Percentiles rank a stretch among this genome's conserved stretches.
Evolutionary conservation across 2,113 vertebrate genomes (phyloP).

Genomic region (Turdus rufiventris): DNA sequence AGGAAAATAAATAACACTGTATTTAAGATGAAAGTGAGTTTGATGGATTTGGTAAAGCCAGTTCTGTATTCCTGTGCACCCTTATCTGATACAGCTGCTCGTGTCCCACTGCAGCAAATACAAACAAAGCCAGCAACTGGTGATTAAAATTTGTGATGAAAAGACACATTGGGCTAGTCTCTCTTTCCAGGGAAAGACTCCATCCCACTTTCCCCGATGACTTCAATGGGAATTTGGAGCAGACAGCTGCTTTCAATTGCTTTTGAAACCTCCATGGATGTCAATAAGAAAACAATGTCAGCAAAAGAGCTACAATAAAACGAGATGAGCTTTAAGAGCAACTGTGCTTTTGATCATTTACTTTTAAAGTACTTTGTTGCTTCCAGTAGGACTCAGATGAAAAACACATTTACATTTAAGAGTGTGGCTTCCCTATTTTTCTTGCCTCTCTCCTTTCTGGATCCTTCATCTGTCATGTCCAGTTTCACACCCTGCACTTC

Average conservation of each 20-base stretch:
- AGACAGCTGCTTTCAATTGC: constrained; percentile 21
- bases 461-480: neutral
- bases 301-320: neutral
- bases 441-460: neutral
- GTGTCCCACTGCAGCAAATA: neutral
- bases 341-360: neutral
- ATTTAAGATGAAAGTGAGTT: neutral
- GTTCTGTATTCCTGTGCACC: neutral
- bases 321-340: neutral
- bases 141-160: neutral
- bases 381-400: neutral
- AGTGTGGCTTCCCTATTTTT: neutral
- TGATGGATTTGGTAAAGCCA: neutral
- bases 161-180: neutral
- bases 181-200: neutral
- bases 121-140: neutral
- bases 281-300: constrained; percentile 15
- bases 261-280: neutral
- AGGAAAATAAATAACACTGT: neutral
- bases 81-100: neutral
- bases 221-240: neutral
- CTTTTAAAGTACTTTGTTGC: neutral
- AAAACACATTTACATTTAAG: neutral
- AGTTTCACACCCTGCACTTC: neutral
- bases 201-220: neutral